A percentile compares a stretch with the other conserved stretches of the same genome.
Evolutionary conservation across 2,797 vertebrate species (phyloP).

Genomic region (Discoglossus pictus): DNA sequence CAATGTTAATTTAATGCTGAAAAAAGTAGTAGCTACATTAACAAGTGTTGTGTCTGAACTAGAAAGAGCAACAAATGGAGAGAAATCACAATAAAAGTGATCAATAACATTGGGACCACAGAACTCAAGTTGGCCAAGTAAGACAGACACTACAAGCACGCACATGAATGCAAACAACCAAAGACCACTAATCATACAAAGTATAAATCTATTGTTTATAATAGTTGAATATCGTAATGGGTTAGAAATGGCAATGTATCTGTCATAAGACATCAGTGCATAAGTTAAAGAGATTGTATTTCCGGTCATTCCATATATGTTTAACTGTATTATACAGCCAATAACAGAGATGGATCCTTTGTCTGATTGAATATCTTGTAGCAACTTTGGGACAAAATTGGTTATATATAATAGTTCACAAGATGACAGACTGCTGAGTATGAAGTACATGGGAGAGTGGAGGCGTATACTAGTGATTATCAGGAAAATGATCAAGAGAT

Average conservation of each 20-base stretch:
- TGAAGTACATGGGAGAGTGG: conserved; percentile 11
- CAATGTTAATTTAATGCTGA: conserved; percentile 28
- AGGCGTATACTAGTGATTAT: not conserved
- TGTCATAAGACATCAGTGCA: conserved; percentile 21
- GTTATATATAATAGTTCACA: conserved; percentile 15
- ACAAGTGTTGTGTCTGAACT: conserved; percentile 47
- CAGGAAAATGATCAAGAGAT: conserved; percentile 9
- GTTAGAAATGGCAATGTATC: conserved; percentile 18
- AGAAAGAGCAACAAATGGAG: conserved; percentile 50
- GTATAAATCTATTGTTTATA: not conserved
- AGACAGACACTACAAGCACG: not conserved
- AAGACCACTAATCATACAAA: not conserved
- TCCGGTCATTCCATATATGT: conserved; percentile 3
- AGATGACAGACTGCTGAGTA: not conserved
- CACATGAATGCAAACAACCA: not conserved
- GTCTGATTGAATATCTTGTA: not conserved
- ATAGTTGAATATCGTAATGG: conserved; percentile 10
- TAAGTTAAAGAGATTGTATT: not conserved
- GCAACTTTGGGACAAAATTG: conserved; percentile 16
- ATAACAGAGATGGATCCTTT: not conserved
- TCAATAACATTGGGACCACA: conserved; percentile 52
- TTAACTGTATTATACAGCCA: conserved; percentile 9
- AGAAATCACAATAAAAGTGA: conserved; percentile 54
- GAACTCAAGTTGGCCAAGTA: conserved; percentile 40
- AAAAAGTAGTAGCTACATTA: conserved; percentile 23